These are phyloP conservation scores for Seira musarum DNA, from an alignment of 2,888 invertebrate species.

Conservation along the genomic window DNA sequence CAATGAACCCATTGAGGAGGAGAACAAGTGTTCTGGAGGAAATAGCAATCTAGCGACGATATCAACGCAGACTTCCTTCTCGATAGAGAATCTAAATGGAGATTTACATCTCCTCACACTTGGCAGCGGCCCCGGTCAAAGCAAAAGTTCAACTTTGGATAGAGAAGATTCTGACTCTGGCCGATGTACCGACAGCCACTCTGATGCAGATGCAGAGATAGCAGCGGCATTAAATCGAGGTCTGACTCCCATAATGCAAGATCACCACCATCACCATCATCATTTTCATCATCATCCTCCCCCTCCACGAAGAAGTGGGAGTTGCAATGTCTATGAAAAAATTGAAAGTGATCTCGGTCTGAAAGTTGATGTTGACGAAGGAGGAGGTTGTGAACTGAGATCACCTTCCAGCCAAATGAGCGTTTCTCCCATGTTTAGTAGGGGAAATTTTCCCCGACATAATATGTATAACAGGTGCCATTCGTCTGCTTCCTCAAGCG, in stretches of 20 bases:
- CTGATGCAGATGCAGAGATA: constrained; percentile 59
- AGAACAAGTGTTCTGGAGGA: background rate
- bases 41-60: background rate
- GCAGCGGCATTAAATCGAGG: constrained; percentile 51
- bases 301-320: constrained; percentile 22
- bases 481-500: constrained; percentile 50
- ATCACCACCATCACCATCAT: constrained; percentile 35
- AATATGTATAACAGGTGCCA: constrained; percentile 45
- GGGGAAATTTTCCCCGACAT: constrained; percentile 31
- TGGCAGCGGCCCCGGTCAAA: constrained; percentile 26
- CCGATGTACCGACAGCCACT: constrained; percentile 53
- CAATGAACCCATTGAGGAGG: background rate
- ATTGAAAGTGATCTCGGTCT: constrained; percentile 56
- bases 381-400: constrained; percentile 54
- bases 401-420: constrained; percentile 58
- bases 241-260: constrained; percentile 33
- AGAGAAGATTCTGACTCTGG: constrained; percentile 58
- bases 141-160: constrained; percentile 45
- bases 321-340: constrained; percentile 54
- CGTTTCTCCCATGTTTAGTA: constrained; percentile 33
- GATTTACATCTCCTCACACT: constrained; percentile 38
- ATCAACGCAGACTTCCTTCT: constrained; percentile 54
- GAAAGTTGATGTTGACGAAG: constrained; percentile 52
- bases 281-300: constrained; percentile 11
- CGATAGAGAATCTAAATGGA: constrained; percentile 49